phyloP scores from a whole-genome alignment of 2,888 invertebrate genomes.

The Vandiemenella viatica region DNA sequence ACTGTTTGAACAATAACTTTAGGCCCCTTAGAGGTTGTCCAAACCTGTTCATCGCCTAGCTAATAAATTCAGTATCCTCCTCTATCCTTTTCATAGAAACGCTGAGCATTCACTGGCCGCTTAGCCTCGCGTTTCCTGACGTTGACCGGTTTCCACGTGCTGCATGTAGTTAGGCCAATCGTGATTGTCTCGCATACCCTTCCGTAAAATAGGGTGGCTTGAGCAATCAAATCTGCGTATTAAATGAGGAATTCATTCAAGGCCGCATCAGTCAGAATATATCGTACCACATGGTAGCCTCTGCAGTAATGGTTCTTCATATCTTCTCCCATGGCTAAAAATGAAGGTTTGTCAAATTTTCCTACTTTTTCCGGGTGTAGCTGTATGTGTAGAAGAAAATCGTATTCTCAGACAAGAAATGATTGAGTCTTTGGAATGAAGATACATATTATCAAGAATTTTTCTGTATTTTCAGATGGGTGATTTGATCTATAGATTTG shows the following conservation, averaged over 20 bases:
- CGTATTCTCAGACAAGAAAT: no score
- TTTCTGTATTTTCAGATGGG: no score
- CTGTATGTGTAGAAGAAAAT: neutral
- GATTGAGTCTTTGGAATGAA: neutral
- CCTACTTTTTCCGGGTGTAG: neutral
- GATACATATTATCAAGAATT: neutral
- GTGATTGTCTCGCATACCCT: neutral
- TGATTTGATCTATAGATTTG: neutral
- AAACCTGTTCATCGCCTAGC: neutral
- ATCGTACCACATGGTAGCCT: neutral
- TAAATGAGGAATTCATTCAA: neutral
- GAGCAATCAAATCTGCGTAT: no score
- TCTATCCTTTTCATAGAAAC: no score
- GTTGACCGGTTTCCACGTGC: conserved; percentile 4
- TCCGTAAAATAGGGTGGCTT: neutral
- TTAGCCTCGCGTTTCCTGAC: conserved; percentile 10
- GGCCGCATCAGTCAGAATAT: neutral
- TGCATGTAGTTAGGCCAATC: neutral
- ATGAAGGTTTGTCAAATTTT: no score
- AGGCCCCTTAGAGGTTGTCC: no score
- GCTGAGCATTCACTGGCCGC: conserved; percentile 9
- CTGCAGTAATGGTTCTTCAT: neutral
- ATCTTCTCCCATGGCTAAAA: neutral
- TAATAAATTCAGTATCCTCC: no score
- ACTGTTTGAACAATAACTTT: no score